Base-by-base conservation (phyloP, 2,888 invertebrate genomes). In the Eilema caniola region DNA sequence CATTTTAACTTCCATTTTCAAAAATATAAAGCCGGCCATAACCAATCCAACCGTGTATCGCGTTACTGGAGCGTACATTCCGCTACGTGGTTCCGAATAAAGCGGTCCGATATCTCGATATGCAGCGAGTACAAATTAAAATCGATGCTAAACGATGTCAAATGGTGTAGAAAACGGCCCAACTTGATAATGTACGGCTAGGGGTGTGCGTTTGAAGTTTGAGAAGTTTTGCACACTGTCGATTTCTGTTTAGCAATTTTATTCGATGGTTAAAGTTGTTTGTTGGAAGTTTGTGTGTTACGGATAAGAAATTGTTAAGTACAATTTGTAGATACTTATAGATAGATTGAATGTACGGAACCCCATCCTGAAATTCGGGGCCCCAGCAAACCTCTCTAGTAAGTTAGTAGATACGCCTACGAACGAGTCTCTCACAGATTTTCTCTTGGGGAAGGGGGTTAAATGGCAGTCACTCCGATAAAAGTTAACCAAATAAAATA, bases 141-240 rank as follows among this genome's bases (percentile, higher is more conserved):
- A 89, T 88, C 88, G 88, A 88, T 86, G 85, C 78, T 80, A 78
- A 85, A 86, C 85, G 78, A 70, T 67, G 76, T 69, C 83, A 86
- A 90, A 90, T 89, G 88, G 86, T 72, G 85, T 83, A 85, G 88
- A 89, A 90, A 89, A 88, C 85, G 85, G 85, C 78, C 83, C 77
- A 85, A 88, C 83, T 86, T 83, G 79, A 85, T 84, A 87, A 88
- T 85, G 83, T 87, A 88, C 85, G 78, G 81, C 75, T 80, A 76
- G 82, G 81, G 78, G 73, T 79, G 81, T 68, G 72, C 69, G 66
- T 64, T 73, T 76, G 12, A 76, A 69, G 59, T 65, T 56, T 25
- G 2, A 1, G 10, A 76, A 69, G 59, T 65, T 56, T 41, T 25
- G 7, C 4, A n/a, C 23, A 14, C 28, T 31, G 14, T 24, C 31